Conservation (phyloP, 2,113 vertebrate genomes). For the Euleptes europaea region DNA sequence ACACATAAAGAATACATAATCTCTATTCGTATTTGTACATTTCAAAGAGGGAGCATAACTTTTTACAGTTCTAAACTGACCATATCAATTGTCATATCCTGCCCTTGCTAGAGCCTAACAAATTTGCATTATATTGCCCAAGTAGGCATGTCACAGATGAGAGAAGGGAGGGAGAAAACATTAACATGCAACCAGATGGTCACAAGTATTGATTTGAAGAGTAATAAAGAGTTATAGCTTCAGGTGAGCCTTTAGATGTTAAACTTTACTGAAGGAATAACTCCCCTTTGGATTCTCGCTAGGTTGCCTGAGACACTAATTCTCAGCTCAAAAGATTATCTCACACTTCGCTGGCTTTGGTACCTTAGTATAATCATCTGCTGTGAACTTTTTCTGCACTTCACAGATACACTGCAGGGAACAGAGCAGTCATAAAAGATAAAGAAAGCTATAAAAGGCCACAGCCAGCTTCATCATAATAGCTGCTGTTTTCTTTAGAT, state of each 20-base stretch:
- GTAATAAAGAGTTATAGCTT: slow-evolving; percentile 57
- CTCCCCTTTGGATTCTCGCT: slow-evolving; percentile 64
- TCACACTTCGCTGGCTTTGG: slow-evolving; percentile 69
- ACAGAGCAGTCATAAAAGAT: slow-evolving; percentile 57
- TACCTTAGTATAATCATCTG: slow-evolving; percentile 68
- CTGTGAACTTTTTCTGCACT: slow-evolving; percentile 72
- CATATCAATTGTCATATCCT: slow-evolving; percentile 2
- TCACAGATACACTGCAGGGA: slow-evolving; percentile 66
- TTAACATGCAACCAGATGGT: slow-evolving; percentile 50
- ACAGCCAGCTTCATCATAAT: slow-evolving; percentile 56
- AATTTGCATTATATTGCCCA: slow-evolving; percentile 34
- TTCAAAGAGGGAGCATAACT: background rate
- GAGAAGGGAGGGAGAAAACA: slow-evolving; percentile 19
- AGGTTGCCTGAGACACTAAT: slow-evolving; percentile 71
- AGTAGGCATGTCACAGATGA: slow-evolving; percentile 20
- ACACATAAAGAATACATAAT: background rate
- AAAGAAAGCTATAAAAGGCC: slow-evolving; percentile 57
- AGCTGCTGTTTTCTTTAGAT: slow-evolving; percentile 64
- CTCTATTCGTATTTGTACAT: background rate
- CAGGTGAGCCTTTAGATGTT: slow-evolving; percentile 57
- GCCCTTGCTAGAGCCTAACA: background rate
- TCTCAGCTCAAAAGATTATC: slow-evolving; percentile 73
- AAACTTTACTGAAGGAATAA: slow-evolving; percentile 66
- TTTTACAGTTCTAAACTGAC: background rate
- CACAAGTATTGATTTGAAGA: slow-evolving; percentile 49